These are phyloP conservation scores for Pardalotus punctatus DNA, from an alignment of 2,113 vertebrate genomes.

Conservation along the genomic window DNA sequence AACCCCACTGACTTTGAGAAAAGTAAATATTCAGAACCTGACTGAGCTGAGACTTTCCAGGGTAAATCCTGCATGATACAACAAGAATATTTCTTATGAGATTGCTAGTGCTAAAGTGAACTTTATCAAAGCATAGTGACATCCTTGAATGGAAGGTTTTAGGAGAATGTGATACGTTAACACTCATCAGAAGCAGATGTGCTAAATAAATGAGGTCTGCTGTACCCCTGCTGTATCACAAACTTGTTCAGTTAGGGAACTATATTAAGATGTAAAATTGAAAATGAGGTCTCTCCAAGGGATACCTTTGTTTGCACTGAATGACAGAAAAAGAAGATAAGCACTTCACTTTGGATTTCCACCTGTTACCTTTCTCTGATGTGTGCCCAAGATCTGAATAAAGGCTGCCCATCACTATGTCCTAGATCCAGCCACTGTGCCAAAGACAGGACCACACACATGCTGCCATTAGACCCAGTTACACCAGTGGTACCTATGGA, in stretches of 20 bases:
- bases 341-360: not conserved
- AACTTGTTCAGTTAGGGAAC: not conserved
- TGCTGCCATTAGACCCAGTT: not conserved
- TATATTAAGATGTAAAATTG: not conserved
- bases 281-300: not conserved
- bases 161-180: too few relatives aligned
- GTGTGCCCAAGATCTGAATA: not conserved
- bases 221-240: not conserved
- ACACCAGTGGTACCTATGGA: not conserved
- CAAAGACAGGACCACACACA: not conserved
- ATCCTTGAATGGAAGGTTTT: not conserved
- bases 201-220: constrained; percentile 6
- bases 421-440: not conserved
- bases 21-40: not conserved
- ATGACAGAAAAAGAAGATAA: not conserved
- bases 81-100: not conserved
- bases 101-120: not conserved
- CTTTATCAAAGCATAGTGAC: not conserved
- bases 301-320: not conserved
- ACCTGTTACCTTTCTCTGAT: not conserved
- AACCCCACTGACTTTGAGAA: not conserved
- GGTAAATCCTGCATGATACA: not conserved
- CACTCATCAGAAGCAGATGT: not conserved
- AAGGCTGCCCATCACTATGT: not conserved
- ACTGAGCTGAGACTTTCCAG: not conserved